phyloP scores from a whole-genome alignment of 64 coral and sea anemone genomes.

The Porites lutea region DNA sequence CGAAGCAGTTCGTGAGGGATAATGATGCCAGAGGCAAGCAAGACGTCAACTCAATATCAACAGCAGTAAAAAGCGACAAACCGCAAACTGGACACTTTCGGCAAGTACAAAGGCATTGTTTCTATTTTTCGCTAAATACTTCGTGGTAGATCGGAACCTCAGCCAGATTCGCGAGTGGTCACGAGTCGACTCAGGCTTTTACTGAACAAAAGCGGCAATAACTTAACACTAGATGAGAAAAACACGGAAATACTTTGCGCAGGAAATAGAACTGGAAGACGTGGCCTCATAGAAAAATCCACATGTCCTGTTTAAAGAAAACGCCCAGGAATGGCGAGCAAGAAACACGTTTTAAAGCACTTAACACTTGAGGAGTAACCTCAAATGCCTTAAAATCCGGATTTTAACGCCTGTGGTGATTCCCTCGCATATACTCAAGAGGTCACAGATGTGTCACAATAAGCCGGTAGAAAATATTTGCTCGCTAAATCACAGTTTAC shows the following conservation, averaged over 20 bases:
- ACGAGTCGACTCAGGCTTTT: background rate
- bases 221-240: background rate
- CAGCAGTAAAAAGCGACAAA: background rate
- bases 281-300: background rate
- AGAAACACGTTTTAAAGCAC: background rate
- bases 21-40: background rate
- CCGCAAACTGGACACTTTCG: conserved; percentile 17
- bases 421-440: background rate
- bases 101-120: conserved; percentile 7
- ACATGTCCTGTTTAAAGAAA: background rate
- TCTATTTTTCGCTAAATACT: background rate
- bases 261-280: conserved; percentile 13
- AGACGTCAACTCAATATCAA: background rate
- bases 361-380: conserved; percentile 15
- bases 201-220: background rate
- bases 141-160: background rate
- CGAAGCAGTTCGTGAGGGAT: background rate
- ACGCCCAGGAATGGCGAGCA: background rate
- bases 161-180: too few relatives aligned
- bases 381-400: conserved; percentile 36
- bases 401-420: background rate
- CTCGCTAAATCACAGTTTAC: too few relatives aligned
- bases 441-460: background rate
- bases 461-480: background rate
- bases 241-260: background rate